Percentiles rank a stretch among this genome's conserved stretches.
These are phyloP conservation scores for Tetrao urogallus DNA, from an alignment of 2,113 vertebrate genomes.

Conservation along the genomic window DNA sequence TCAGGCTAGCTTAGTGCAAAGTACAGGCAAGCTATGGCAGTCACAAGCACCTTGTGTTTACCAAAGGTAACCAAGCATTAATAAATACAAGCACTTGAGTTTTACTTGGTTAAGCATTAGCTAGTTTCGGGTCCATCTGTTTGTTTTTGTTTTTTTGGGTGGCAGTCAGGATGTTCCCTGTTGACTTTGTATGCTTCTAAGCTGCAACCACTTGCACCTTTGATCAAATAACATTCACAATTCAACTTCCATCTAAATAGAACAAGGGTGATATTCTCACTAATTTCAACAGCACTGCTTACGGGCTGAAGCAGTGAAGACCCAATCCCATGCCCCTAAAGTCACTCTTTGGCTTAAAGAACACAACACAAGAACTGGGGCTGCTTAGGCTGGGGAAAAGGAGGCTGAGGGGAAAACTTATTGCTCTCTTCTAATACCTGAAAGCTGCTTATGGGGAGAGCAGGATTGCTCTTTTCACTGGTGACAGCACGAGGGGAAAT, in stretches of 20 bases:
- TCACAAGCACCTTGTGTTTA: not conserved
- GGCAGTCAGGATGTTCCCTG: constrained; percentile 34
- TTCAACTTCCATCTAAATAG: not conserved
- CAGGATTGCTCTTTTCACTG: too few species aligned
- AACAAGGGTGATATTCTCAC: not conserved
- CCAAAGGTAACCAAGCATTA: not conserved
- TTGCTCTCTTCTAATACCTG: too few species aligned
- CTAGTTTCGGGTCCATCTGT: constrained; percentile 49
- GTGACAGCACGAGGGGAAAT: too few species aligned
- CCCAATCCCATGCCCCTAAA: not conserved
- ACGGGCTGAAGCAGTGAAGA: not conserved
- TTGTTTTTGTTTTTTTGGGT: not conserved
- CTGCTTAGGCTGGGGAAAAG: too few species aligned
- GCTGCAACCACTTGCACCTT: not conserved
- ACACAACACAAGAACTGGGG: not conserved
- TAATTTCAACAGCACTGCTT: not conserved
- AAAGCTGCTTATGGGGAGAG: too few species aligned
- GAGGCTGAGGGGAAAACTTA: too few species aligned
- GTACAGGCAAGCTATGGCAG: not conserved
- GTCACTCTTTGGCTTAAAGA: not conserved
- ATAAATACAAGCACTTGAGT: constrained; percentile 22
- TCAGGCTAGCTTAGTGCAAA: not conserved
- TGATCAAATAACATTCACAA: constrained; percentile 16
- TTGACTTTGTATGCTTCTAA: constrained; percentile 9
- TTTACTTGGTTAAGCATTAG: constrained; percentile 55